phyloP scores from a whole-genome alignment of 2,113 vertebrate species.

The Rynchops niger region DNA sequence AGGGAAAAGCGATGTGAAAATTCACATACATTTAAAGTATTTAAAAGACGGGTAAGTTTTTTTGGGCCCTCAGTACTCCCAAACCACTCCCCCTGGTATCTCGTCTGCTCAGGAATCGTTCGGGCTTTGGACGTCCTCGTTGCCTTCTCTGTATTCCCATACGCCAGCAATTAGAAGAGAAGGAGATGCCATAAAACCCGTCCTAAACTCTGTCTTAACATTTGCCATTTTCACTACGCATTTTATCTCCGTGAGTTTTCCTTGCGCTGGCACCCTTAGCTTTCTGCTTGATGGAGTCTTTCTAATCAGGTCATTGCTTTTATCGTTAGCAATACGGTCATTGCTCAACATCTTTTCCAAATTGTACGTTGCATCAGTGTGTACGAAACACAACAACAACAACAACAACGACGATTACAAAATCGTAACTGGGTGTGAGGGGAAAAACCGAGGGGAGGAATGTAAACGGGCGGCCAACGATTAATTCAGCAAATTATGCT shows the following conservation, averaged over 20 bases:
- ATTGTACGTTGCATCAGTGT: slow-evolving; percentile 36
- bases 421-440: background rate
- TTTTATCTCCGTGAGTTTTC: background rate
- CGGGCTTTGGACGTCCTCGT: background rate
- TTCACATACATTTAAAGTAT: background rate
- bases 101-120: background rate
- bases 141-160: background rate
- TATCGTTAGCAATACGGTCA: slow-evolving; percentile 50
- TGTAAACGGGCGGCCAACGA: background rate
- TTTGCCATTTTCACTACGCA: background rate
- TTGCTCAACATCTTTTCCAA: slow-evolving; percentile 57
- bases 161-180: background rate
- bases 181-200: background rate
- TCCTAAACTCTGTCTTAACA: background rate
- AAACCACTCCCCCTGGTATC: background rate
- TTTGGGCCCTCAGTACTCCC: background rate
- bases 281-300: slow-evolving; percentile 56
- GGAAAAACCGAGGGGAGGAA: background rate
- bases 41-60: background rate
- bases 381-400: slow-evolving; percentile 13
- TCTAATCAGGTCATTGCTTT: slow-evolving; percentile 65
- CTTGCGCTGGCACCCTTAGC: slow-evolving; percentile 14
- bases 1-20: background rate
- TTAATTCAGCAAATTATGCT: slow-evolving; percentile 37
- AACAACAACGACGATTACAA: background rate